Conservation (phyloP, 2,113 vertebrate species). For the Burhinus oedicnemus region DNA sequence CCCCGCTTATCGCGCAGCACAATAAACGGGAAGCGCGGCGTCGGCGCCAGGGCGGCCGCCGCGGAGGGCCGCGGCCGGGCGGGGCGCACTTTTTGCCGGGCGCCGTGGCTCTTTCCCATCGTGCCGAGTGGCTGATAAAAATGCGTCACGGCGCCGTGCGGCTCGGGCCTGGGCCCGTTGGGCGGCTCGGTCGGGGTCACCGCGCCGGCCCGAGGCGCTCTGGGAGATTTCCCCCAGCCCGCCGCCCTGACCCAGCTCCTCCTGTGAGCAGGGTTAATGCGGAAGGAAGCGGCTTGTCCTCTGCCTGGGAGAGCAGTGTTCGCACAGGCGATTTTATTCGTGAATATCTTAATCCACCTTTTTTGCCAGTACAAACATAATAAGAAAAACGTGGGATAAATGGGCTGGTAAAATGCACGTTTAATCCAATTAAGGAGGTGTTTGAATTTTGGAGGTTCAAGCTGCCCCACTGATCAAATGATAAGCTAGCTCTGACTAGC, state of each 20-base stretch:
- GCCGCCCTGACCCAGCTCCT: no score
- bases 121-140: not conserved
- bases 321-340: accelerated
- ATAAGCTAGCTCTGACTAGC: not conserved
- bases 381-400: not conserved
- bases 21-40: not conserved
- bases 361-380: accelerated
- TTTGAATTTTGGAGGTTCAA: not conserved
- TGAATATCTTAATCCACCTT: accelerated
- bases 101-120: not conserved
- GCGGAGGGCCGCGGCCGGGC: slow-evolving; percentile 11
- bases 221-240: no score
- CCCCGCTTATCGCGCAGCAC: not conserved
- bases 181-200: not conserved
- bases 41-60: not conserved
- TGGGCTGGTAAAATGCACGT: accelerated
- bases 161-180: not conserved
- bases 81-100: slow-evolving; percentile 13
- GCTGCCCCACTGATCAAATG: accelerated
- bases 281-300: accelerated
- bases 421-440: accelerated
- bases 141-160: slow-evolving; percentile 28
- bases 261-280: not conserved
- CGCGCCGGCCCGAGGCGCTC: no score
- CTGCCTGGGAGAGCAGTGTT: no score